Evolutionary conservation across 2,797 vertebrate species (phyloP), one percentile per base, ranked within the genome.

Genomic region (Darevskia mixta): DNA sequence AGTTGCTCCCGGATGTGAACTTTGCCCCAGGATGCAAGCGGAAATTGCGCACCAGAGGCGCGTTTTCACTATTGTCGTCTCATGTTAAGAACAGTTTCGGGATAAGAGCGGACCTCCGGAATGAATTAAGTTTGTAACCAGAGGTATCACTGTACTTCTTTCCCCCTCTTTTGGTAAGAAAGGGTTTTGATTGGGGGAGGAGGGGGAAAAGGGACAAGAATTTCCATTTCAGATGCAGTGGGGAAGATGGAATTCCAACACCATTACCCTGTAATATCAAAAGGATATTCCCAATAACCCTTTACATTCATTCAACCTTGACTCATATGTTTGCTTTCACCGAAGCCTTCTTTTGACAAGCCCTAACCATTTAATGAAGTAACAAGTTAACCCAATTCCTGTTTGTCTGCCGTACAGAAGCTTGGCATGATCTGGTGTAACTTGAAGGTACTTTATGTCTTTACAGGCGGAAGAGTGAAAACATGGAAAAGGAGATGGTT

Each of bases 401-500:
- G 13, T n/a, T 87, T 85, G 35, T 17, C n/a, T 0, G 0, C n/a
- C 83, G 27, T 1, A 11, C 29, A 43, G 87, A 85, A 64, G 18
- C 4, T 35, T 77, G 86, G 25, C 17, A 82, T n/a, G 45, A 61
- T 82, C 9, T 0, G 0, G 0, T 55, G 78, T 88, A 73, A 87
- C 93, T 94, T 85, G 91, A 5, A 11, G 0, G 5, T 85, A 17
- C 87, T 41, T 92, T 95, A 90, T 93, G 83, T 71, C 95, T 95
- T 73, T 94, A 38, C 94, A 99, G 99, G 99, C 1, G 98, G 99
- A 91, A 97, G 98, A 85, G 99, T 99, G 89, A 99, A 99, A 96
- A 99, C 99, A 0, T 99, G 99, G 99, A 99, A 99, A 95, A 98
- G 98, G 86, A 97, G 98, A 64, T 99, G 99, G 98, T 99, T 99